Conservation (phyloP, 2,888 invertebrate species). For the Alcis repandata region DNA sequence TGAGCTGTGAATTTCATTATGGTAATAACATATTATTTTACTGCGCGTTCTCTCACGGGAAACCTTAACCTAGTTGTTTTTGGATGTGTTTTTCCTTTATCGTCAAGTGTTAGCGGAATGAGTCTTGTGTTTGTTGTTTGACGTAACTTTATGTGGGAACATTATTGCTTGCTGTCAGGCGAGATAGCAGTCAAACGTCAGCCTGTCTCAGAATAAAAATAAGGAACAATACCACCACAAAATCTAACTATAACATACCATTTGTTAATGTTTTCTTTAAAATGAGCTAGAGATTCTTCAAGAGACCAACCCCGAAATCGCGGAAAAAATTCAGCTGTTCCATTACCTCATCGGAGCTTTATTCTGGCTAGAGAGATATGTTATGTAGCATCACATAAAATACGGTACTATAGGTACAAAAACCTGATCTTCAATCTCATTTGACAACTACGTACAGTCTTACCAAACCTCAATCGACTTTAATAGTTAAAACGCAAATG, state of each 20-base stretch:
- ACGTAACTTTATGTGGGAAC: neutral
- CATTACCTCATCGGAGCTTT: too few relatives aligned
- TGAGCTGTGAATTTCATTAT: slow-evolving; percentile 41
- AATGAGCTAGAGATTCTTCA: too few relatives aligned
- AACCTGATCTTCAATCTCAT: neutral
- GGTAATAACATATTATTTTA: slow-evolving; percentile 48
- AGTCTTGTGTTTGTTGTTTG: neutral
- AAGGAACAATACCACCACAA: too few relatives aligned
- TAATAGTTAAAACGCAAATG: slow-evolving; percentile 24
- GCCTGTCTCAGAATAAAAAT: too few relatives aligned
- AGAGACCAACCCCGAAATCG: too few relatives aligned
- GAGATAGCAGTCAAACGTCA: too few relatives aligned
- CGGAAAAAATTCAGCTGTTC: too few relatives aligned
- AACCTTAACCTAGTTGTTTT: slow-evolving; percentile 51
- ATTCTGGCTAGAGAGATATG: too few relatives aligned
- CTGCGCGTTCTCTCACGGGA: slow-evolving; percentile 46
- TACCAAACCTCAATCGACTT: slow-evolving; percentile 27
- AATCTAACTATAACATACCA: too few relatives aligned
- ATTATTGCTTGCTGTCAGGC: too few relatives aligned
- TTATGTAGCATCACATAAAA: too few relatives aligned
- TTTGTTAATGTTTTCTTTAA: too few relatives aligned
- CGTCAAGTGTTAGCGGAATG: neutral
- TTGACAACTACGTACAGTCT: neutral
- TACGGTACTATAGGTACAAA: neutral
- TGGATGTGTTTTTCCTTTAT: slow-evolving; percentile 25